Conservation (phyloP, 2,113 vertebrate species). For the Redunca redunca region DNA sequence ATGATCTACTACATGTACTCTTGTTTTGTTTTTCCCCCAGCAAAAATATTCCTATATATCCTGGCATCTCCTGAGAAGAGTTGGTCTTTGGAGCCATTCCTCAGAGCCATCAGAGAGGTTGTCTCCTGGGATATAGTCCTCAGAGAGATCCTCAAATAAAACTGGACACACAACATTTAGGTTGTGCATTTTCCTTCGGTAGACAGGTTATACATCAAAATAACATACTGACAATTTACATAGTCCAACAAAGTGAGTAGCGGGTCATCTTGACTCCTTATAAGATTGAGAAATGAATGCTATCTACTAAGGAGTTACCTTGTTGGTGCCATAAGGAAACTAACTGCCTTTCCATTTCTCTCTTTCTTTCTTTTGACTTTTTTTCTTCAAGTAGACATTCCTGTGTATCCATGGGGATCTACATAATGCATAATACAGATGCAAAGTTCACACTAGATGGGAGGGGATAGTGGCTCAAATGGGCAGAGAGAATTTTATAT, state of each 20-base stretch:
- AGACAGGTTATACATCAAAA: not conserved
- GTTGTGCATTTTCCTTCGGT: not conserved
- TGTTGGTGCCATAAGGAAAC: not conserved
- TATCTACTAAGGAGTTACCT: not conserved
- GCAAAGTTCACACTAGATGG: not conserved
- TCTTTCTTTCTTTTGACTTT: not conserved
- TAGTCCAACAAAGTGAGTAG: not conserved
- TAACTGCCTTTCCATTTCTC: not conserved
- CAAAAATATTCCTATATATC: not conserved
- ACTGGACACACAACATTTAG: not conserved
- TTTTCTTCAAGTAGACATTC: not conserved
- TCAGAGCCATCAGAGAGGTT: not conserved
- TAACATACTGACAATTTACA: not conserved
- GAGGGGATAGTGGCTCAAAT: not conserved
- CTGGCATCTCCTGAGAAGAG: not conserved
- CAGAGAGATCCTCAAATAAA: not conserved
- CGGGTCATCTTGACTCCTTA: not conserved
- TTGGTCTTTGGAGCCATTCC: not conserved
- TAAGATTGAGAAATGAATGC: not conserved
- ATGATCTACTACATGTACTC: not conserved
- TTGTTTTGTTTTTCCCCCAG: not conserved
- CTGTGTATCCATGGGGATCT: not conserved
- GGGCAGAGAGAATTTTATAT: not conserved
- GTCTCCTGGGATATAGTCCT: not conserved
- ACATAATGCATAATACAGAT: not conserved